phyloP scores from a whole-genome alignment of 2,888 invertebrate genomes.

The Isoperla grammatica region DNA sequence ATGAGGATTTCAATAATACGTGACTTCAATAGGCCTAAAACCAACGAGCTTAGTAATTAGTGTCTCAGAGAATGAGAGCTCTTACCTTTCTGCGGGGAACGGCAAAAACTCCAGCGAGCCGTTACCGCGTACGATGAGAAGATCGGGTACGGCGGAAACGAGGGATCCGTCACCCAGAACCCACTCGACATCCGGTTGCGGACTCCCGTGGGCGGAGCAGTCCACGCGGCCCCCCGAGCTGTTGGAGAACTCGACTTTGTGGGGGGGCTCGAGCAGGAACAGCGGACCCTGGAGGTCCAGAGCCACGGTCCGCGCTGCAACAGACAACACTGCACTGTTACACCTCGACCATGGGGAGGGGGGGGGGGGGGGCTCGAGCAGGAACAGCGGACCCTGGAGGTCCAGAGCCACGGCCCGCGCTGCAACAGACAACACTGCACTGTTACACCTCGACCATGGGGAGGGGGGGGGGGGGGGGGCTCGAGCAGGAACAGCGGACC shows the following conservation, averaged over 20 bases:
- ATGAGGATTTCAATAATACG: too few relatives aligned
- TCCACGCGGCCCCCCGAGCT: conserved; percentile 64
- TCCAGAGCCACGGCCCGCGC: conserved; percentile 53
- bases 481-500: conserved; percentile 62
- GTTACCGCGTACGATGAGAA: conserved; percentile 70
- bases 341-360: too few relatives aligned
- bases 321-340: conserved; percentile 32
- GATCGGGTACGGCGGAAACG: conserved; percentile 55
- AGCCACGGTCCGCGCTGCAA: conserved; percentile 49
- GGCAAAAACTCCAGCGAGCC: conserved; percentile 83
- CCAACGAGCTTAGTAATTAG: too few relatives aligned
- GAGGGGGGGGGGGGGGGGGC: too few relatives aligned
- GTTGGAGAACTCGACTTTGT: conserved; percentile 71
- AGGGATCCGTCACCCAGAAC: conserved; percentile 64
- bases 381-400: conserved; percentile 62
- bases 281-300: conserved; percentile 64
- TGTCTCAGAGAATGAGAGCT: too few relatives aligned
- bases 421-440: conserved; percentile 40
- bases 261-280: conserved; percentile 64
- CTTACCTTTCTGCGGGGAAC: conserved; percentile 70
- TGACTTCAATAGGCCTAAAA: too few relatives aligned
- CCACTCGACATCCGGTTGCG: conserved; percentile 73
- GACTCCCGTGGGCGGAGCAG: conserved; percentile 63
- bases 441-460: too few relatives aligned
- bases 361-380: conserved; percentile 65